Evolutionary conservation across 2,888 invertebrate species (phyloP).

Genomic region (Pherbina coryleti): DNA sequence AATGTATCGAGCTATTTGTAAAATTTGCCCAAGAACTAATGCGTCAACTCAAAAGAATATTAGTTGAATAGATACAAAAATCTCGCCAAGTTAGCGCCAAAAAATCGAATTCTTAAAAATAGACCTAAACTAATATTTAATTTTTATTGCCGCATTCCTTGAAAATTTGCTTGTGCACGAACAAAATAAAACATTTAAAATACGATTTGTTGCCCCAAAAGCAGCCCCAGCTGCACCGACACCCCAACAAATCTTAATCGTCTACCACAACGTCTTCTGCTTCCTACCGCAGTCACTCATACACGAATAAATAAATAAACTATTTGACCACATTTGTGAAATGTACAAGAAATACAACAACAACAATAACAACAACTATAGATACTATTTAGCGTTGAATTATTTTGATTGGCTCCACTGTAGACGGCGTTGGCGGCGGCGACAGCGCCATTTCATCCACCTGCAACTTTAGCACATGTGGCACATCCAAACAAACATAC

Average conservation of each 20-base stretch:
- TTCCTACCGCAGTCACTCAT: background rate
- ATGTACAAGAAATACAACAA: background rate
- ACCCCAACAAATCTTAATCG: background rate
- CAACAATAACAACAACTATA: background rate
- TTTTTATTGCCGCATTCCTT: conserved; percentile 16
- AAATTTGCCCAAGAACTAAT: background rate
- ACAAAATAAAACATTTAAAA: conserved; percentile 16
- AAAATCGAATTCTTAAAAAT: background rate
- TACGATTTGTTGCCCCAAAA: conserved; percentile 15
- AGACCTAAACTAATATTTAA: background rate
- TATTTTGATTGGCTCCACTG: conserved; percentile 28
- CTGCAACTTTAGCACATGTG: background rate
- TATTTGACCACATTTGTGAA: background rate
- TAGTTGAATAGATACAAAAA: background rate
- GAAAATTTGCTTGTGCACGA: background rate
- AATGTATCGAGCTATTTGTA: background rate
- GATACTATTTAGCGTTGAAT: conserved; percentile 23
- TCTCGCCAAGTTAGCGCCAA: background rate
- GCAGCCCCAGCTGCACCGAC: background rate
- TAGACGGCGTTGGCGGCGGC: background rate
- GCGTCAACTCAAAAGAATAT: background rate
- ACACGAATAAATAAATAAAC: background rate
- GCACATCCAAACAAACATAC: background rate
- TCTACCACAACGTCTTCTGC: background rate
- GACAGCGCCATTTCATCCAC: background rate